Conservation (phyloP, 2,888 invertebrate species). For the Luffia ferchaultella region DNA sequence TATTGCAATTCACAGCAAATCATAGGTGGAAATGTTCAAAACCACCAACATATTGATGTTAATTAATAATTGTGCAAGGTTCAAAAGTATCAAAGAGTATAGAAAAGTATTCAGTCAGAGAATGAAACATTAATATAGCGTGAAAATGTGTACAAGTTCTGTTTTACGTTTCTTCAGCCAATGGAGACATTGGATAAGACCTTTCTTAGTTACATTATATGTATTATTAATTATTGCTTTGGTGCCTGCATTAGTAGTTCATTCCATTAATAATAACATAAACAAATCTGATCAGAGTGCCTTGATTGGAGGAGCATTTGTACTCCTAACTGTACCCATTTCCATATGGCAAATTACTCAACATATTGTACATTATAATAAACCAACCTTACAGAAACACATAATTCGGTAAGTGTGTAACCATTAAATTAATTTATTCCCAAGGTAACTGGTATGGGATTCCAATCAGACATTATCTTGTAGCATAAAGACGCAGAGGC, state of each 20-base stretch:
- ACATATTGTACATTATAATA: constrained; percentile 92
- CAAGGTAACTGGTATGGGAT: too few species aligned
- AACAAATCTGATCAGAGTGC: constrained; percentile 81
- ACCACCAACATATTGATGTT: too few species aligned
- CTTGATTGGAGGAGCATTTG: constrained; percentile 90
- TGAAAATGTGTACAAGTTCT: constrained; percentile 45
- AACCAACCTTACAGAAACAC: constrained; percentile 91
- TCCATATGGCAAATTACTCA: constrained; percentile 95
- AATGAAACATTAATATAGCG: too few species aligned
- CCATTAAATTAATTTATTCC: too few species aligned
- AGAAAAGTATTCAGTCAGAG: too few species aligned
- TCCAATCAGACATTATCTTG: too few species aligned
- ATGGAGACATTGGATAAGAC: constrained; percentile 93
- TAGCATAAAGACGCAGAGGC: too few species aligned
- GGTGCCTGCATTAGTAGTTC: constrained; percentile 83
- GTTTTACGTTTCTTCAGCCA: constrained; percentile 44
- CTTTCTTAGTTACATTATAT: constrained; percentile 82
- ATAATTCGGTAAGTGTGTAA: constrained; percentile 77
- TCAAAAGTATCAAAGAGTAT: too few species aligned
- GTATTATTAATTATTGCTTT: constrained; percentile 82
- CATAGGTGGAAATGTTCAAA: too few species aligned
- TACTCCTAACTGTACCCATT: constrained; percentile 87
- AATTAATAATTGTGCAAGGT: too few species aligned
- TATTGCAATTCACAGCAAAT: too few species aligned
- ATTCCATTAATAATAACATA: constrained; percentile 82